A percentile compares a stretch with the other conserved stretches of the same genome.
These are phyloP conservation scores for Sebastes vulpes DNA, from an alignment of 2,797 vertebrate genomes.

Conservation along the genomic window DNA sequence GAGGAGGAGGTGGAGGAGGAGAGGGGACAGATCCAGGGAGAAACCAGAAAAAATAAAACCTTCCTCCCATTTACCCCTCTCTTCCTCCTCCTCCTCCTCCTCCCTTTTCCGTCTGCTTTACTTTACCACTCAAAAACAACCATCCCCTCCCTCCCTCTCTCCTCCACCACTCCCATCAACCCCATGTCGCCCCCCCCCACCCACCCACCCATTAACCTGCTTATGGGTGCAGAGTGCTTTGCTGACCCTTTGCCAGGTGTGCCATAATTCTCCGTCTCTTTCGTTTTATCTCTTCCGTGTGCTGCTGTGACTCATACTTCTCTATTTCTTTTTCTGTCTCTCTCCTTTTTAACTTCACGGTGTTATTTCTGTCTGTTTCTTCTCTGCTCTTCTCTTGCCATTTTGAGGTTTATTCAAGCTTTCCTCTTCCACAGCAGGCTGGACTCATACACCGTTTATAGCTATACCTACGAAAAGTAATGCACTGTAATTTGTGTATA, in stretches of 20 bases:
- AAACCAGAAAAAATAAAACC: constrained; percentile 49
- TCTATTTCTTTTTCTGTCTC: neutral
- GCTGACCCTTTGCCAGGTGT: constrained; percentile 74
- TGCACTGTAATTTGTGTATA: too few relatives aligned
- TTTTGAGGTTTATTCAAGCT: neutral
- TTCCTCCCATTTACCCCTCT: constrained; percentile 33
- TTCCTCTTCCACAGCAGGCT: neutral
- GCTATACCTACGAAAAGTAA: too few relatives aligned
- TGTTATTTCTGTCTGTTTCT: neutral
- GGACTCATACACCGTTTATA: too few relatives aligned
- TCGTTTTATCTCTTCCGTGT: neutral
- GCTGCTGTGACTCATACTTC: neutral
- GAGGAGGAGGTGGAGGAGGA: constrained; percentile 39
- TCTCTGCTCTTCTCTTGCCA: neutral
- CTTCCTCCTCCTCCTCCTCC: neutral
- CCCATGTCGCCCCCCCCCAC: constrained; percentile 4
- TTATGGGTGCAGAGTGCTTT: constrained; percentile 70
- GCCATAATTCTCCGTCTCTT: constrained; percentile 1
- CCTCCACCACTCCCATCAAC: constrained; percentile 33
- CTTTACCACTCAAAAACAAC: constrained; percentile 61
- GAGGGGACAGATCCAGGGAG: constrained; percentile 38
- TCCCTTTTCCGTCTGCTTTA: constrained; percentile 29
- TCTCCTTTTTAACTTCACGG: neutral
- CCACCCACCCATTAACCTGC: constrained; percentile 74
- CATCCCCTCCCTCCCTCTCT: constrained; percentile 2